Conservation (phyloP, 1,140 invertebrate genomes). For the Asbolus verrucosus region DNA sequence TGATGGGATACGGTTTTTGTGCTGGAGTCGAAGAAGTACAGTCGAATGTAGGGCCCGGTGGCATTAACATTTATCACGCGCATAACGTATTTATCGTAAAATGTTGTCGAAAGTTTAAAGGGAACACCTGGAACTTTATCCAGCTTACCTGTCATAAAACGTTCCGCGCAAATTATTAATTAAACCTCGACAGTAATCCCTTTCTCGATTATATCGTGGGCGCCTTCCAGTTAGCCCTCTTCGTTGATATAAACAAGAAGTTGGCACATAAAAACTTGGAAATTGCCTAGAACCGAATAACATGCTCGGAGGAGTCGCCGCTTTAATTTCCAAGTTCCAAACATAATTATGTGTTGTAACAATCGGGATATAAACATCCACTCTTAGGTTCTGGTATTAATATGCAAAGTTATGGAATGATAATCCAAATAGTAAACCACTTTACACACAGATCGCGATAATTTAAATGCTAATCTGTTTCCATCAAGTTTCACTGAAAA, state of each 20-base stretch:
- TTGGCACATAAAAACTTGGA: slow-evolving; percentile 29
- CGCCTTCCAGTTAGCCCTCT: too few relatives aligned
- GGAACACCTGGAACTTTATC: slow-evolving; percentile 37
- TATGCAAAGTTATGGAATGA: too few relatives aligned
- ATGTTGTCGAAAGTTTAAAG: slow-evolving; percentile 28
- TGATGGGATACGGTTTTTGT: too few relatives aligned
- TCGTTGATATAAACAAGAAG: slow-evolving; percentile 43
- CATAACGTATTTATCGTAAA: slow-evolving; percentile 36
- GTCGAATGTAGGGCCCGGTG: not conserved
- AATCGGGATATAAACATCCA: too few relatives aligned
- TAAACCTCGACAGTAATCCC: slow-evolving; percentile 43
- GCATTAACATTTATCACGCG: slow-evolving; percentile 22
- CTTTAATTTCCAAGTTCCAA: too few relatives aligned
- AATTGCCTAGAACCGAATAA: too few relatives aligned
- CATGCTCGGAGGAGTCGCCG: slow-evolving; percentile 10
- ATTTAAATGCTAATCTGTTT: too few relatives aligned
- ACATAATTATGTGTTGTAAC: too few relatives aligned
- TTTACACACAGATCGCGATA: too few relatives aligned
- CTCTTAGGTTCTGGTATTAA: too few relatives aligned
- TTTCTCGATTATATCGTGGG: slow-evolving; percentile 40
- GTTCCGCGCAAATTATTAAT: slow-evolving; percentile 42
- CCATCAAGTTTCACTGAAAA: too few relatives aligned
- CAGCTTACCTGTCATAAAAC: slow-evolving; percentile 43
- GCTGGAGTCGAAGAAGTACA: not conserved
- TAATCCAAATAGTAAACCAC: too few relatives aligned